Evolutionary conservation across 53 echinoderm and acorn worm species (phyloP), one percentile per base, ranked within the genome.

Genomic region (Echinarachnius parma): DNA sequence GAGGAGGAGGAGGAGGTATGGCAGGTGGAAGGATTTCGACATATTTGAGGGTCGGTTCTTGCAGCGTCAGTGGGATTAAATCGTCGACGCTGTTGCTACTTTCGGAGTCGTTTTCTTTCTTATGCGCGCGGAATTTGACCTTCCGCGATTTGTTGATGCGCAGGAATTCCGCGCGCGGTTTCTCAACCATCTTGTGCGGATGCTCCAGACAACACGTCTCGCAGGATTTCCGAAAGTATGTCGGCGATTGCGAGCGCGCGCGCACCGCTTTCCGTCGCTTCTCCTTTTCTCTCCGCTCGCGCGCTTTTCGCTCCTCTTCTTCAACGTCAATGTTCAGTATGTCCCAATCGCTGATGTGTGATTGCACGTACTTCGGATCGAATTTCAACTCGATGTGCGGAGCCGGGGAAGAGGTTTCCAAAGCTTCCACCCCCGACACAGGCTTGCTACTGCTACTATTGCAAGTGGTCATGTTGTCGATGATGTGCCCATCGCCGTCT

Each of bases 361-460:
- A 19, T 25, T 66, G 66, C 4, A 78, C 1, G 32, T 46, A 78
- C 22, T 53, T 27, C 11, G 46, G 26, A 66, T 64, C 53, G 45
- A 78, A 78, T 9, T 78, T 45, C 21, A 72, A 24, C 16, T 72
- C 74, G 8, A 72, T 28, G 28, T 72, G 74, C 5, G 74, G 74
- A 0, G 56, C 56, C 9, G 71, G 56, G 28, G 18, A 18, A 15
- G 26, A 35, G 28, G 56, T 28, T 28, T 56, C 57, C 16, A 72
- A 11, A 1, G 55, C 15, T 37, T 72, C 74, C 13, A 56, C n/a
- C 9, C 14, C 23, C 3, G 11, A n/a, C 11, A 72, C 25, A 0
- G 74, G 74, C 5, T 72, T 57, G 10, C 19, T 5, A n/a, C n/a
- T n/a, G 39, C 39, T 13, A 46, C 14, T 65, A 20, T 72, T 72